Percentiles rank a stretch among this genome's conserved stretches.
phyloP scores from a whole-genome alignment of 2,113 vertebrate genomes.

The Mixornis gularis region DNA sequence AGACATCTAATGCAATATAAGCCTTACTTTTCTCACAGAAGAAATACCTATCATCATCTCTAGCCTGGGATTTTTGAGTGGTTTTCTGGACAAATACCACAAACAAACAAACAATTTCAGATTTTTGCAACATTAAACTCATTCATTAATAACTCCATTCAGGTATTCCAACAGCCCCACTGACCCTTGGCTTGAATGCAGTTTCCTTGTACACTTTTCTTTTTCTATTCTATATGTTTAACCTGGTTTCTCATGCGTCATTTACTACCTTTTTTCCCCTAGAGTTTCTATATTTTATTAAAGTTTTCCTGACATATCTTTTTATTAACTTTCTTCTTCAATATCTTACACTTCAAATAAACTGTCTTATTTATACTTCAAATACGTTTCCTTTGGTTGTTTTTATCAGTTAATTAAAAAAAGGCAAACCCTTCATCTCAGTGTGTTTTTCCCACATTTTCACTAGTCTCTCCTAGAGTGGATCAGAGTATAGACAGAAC shows the following conservation, averaged over 20 bases:
- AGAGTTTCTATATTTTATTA: background rate
- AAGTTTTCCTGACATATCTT: background rate
- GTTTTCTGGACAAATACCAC: background rate
- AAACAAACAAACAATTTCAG: background rate
- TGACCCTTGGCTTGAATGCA: background rate
- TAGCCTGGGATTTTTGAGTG: background rate
- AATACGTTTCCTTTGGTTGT: background rate
- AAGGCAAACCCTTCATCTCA: background rate
- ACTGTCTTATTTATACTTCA: slow-evolving; percentile 25
- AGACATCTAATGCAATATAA: background rate
- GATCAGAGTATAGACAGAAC: background rate
- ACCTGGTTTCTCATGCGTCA: background rate
- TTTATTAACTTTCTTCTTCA: slow-evolving; percentile 21
- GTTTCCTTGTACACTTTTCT: background rate
- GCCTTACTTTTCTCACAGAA: background rate
- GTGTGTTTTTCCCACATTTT: background rate
- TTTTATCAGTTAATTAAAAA: slow-evolving; percentile 36
- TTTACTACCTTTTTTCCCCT: background rate
- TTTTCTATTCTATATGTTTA: background rate
- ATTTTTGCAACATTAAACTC: background rate
- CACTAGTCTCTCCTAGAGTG: background rate
- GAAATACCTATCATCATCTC: background rate
- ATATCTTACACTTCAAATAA: slow-evolving; percentile 27
- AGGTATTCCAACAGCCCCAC: background rate
- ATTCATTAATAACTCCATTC: background rate